Conservation (phyloP, 2,888 invertebrate species). For the Maniola hyperantus region DNA sequence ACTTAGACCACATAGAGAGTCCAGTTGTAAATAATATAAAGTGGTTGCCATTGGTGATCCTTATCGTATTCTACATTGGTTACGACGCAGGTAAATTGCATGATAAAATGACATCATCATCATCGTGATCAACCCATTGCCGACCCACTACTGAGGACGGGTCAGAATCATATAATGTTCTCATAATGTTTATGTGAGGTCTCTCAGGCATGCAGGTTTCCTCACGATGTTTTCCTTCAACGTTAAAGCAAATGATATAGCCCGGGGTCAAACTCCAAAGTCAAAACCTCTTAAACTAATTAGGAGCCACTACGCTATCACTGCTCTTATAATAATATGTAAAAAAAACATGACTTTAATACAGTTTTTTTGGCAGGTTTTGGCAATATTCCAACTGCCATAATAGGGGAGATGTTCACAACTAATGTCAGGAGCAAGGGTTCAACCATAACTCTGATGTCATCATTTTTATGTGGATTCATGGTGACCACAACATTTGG, state of each 20-base stretch:
- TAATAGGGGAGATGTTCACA: slow-evolving; percentile 44
- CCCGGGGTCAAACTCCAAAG: no score
- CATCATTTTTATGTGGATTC: slow-evolving; percentile 40
- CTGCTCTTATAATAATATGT: no score
- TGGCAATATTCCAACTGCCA: slow-evolving; percentile 41
- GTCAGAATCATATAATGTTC: no score
- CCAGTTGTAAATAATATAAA: slow-evolving; percentile 38
- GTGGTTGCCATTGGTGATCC: slow-evolving; percentile 52
- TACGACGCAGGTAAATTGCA: slow-evolving; percentile 53
- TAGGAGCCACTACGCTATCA: no score
- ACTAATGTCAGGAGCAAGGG: slow-evolving; percentile 44
- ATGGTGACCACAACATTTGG: slow-evolving; percentile 40
- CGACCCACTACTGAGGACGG: no score
- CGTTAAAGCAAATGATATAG: no score
- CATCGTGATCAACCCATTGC: not conserved
- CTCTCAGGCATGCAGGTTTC: no score
- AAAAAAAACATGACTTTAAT: no score
- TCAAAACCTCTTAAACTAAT: no score
- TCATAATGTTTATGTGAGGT: no score
- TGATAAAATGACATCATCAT: not conserved
- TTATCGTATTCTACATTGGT: slow-evolving; percentile 52
- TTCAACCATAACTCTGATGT: slow-evolving; percentile 37
- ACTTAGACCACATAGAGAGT: slow-evolving; percentile 40
- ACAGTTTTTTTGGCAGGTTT: slow-evolving; percentile 38
- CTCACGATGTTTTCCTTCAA: no score